Evolutionary conservation across 2,113 vertebrate genomes (phyloP).

Genomic region (Elgaria multicarinata): DNA sequence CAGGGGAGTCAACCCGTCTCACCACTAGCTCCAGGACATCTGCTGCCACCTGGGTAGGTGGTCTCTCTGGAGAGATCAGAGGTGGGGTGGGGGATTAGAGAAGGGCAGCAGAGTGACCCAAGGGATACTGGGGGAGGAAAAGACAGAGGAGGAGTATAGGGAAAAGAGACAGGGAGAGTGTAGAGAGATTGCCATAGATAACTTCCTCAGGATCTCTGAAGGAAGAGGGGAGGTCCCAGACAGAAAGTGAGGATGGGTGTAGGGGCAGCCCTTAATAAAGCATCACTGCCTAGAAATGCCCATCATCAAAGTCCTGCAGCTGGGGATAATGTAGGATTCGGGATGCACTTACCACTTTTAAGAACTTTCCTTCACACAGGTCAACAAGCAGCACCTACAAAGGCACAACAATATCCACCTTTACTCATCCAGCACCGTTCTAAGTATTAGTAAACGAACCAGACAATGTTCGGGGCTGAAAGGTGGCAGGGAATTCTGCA

Average conservation of each 20-base stretch:
- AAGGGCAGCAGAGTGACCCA: not conserved
- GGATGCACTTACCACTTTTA: slow-evolving; percentile 79
- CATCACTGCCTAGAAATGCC: not conserved
- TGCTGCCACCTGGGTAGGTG: too few species aligned
- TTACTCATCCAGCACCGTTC: not conserved
- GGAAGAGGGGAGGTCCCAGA: not conserved
- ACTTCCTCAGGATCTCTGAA: not conserved
- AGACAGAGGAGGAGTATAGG: too few species aligned
- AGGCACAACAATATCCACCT: not conserved
- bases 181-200: not conserved
- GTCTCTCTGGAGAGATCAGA: not conserved
- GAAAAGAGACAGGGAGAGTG: not conserved
- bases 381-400: slow-evolving; percentile 89
- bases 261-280: rapidly evolving
- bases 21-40: not conserved
- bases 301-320: not conserved
- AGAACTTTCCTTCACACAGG: slow-evolving; percentile 84
- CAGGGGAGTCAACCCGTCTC: not conserved
- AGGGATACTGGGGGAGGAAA: not conserved
- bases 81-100: too few species aligned
- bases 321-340: not conserved
- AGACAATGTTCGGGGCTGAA: not conserved
- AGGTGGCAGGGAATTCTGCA: not conserved
- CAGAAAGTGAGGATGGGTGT: not conserved
- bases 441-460: not conserved